Evolutionary conservation across 2,113 vertebrate species (phyloP), one percentile per base, ranked within the genome.

Genomic region (Oenanthe oenanthe): DNA sequence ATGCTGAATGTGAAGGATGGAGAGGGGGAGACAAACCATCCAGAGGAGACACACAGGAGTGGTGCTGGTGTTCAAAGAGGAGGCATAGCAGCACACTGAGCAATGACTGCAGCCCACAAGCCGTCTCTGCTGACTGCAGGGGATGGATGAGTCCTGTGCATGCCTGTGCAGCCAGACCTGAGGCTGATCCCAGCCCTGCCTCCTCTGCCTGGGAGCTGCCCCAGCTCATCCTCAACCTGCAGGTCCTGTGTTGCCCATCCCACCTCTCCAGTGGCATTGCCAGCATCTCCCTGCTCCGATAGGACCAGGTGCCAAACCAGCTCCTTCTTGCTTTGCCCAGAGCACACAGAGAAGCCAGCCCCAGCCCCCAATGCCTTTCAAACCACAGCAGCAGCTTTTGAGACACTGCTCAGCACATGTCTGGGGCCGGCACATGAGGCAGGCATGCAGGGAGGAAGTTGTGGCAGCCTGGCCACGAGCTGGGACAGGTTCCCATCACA

Each of bases 401-500:
- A 58, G 48, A 68, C 2, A 1, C 20, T 4, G 58, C 40, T 51
- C 0, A 0, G 45, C 58, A 63, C 4, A 0, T 26, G 61, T 73
- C 24, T 31, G 32, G 71, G 40, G 22, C 50, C 0, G 0, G 77
- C 74, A 57, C 34, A 56, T 0, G 1, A 71, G 53, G 48, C 5
- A 6, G 67, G 54, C 1, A 3, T 1, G 2, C 2, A 1, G 12
- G 31, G 47, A 88, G 79, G 42, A 88, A 88, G 82, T 47, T 13
- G 10, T 4, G 6, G 60, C 79, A 74, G 63, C 1, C 0, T 1
- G 4, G 31, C n/a, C 17, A 11, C 2, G 2, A n/a, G 81, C 45
- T 40, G 68, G 32, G 76, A 40, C 38, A 67, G 42, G 57, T 77
- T 94, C 40, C 70, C 43, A 56, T 77, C 38, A 54, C 28, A 47